Percentiles rank a stretch among this genome's conserved stretches.
Evolutionary conservation across 2,888 invertebrate species (phyloP).

Genomic region (Hedya salicella): DNA sequence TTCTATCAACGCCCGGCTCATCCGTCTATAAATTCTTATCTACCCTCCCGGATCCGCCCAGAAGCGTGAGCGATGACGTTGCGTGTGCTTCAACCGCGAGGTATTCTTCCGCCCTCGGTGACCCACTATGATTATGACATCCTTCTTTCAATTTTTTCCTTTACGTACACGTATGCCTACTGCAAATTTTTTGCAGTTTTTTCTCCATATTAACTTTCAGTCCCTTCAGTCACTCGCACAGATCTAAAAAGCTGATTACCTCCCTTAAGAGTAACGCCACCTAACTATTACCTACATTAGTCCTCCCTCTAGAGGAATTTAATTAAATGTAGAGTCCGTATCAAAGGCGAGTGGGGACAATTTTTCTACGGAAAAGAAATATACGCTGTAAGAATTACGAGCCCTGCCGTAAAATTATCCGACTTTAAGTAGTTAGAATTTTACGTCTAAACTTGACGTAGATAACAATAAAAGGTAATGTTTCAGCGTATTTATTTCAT

Average conservation of each 20-base stretch:
- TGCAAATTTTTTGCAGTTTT: background rate
- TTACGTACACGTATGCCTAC: slow-evolving; percentile 2
- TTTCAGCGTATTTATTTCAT: background rate
- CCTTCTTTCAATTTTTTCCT: slow-evolving; percentile 50
- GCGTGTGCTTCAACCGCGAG: slow-evolving; percentile 64
- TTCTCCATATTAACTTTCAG: slow-evolving; percentile 3
- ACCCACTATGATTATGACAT: slow-evolving; percentile 57
- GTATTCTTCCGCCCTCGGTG: slow-evolving; percentile 53
- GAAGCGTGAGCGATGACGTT: slow-evolving; percentile 74
- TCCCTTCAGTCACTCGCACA: background rate
- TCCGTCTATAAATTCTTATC: slow-evolving; percentile 80
- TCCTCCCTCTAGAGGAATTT: slow-evolving; percentile 57
- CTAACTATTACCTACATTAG: slow-evolving; percentile 45
- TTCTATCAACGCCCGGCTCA: slow-evolving; percentile 74
- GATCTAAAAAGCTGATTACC: slow-evolving; percentile 36
- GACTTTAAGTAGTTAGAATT: slow-evolving; percentile 23
- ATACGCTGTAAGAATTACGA: slow-evolving; percentile 46
- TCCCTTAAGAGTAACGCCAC: slow-evolving; percentile 27
- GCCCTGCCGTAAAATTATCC: slow-evolving; percentile 45
- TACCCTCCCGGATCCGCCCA: slow-evolving; percentile 64
- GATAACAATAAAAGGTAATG: slow-evolving; percentile 2
- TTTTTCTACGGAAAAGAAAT: slow-evolving; percentile 56
- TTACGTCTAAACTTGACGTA: slow-evolving; percentile 14
- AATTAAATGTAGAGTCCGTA: slow-evolving; percentile 60
- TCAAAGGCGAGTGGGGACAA: slow-evolving; percentile 51